Conservation (phyloP, 1,140 invertebrate genomes). For the Branchinecta lynchi region DNA sequence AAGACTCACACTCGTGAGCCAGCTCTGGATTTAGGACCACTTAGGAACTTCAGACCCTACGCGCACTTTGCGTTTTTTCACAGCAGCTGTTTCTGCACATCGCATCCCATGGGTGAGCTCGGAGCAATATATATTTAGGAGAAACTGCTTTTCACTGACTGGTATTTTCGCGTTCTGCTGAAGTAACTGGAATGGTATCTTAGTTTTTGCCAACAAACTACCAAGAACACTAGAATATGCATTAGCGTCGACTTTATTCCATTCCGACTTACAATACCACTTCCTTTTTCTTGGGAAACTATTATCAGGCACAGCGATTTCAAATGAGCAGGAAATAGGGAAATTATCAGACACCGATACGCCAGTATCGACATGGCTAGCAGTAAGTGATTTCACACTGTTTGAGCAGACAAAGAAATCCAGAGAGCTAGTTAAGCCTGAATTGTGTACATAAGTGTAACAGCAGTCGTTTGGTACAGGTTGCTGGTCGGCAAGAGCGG, state of each 20-base stretch:
- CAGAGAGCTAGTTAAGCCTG: conserved; percentile 4
- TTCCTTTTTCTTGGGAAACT: no score
- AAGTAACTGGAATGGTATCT: not conserved
- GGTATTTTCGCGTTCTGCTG: conserved; percentile 4
- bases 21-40: conserved; percentile 4
- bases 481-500: conserved; percentile 3
- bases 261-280: no score
- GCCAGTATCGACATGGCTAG: no score
- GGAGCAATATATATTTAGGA: no score
- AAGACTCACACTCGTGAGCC: not conserved
- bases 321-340: no score
- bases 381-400: no score
- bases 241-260: no score
- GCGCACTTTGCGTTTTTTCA: not conserved
- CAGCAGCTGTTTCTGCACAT: conserved; percentile 2
- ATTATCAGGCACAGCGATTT: no score
- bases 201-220: not conserved
- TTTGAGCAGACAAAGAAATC: conserved; percentile 1
- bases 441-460: not conserved
- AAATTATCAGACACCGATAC: no score
- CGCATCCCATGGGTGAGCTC: no score
- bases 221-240: no score
- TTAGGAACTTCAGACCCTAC: not conserved
- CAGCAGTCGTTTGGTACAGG: not conserved
- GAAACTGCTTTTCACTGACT: conserved; percentile 3